Evolutionary conservation across 2,113 vertebrate species (phyloP).

Genomic region (Atractosteus spatula): DNA sequence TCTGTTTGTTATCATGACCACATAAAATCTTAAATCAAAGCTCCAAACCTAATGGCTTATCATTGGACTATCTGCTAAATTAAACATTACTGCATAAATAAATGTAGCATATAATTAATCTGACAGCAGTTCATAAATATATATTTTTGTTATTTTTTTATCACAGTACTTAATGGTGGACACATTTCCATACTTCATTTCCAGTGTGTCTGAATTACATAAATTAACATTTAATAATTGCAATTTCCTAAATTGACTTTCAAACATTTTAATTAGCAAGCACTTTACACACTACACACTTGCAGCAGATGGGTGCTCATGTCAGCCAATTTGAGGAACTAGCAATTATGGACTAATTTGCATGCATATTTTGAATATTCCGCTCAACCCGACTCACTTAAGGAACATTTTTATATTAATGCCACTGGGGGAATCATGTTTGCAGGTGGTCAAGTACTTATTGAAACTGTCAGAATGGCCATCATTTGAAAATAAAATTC

Average conservation of each 20-base stretch:
- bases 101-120: conserved; percentile 67
- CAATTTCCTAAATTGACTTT: conserved; percentile 61
- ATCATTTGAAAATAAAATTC: conserved; percentile 44
- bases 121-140: conserved; percentile 64
- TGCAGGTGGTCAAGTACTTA: conserved; percentile 52
- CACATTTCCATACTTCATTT: conserved; percentile 28
- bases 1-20: conserved; percentile 48
- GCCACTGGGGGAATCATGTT: conserved; percentile 37
- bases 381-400: conserved; percentile 38
- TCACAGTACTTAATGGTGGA: conserved; percentile 32
- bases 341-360: conserved; percentile 60
- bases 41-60: conserved; percentile 60
- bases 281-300: conserved; percentile 52
- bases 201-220: conserved; percentile 46
- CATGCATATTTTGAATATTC: conserved; percentile 55
- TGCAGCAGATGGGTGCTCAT: conserved; percentile 57
- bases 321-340: conserved; percentile 58
- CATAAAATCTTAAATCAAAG: conserved; percentile 50
- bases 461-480: conserved; percentile 39
- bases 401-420: conserved; percentile 37
- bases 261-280: conserved; percentile 64
- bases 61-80: conserved; percentile 59
- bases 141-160: conserved; percentile 36
- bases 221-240: conserved; percentile 61
- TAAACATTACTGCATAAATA: conserved; percentile 65